Evolutionary conservation across 2,888 invertebrate genomes (phyloP).

Genomic region (Aquatica leii): DNA sequence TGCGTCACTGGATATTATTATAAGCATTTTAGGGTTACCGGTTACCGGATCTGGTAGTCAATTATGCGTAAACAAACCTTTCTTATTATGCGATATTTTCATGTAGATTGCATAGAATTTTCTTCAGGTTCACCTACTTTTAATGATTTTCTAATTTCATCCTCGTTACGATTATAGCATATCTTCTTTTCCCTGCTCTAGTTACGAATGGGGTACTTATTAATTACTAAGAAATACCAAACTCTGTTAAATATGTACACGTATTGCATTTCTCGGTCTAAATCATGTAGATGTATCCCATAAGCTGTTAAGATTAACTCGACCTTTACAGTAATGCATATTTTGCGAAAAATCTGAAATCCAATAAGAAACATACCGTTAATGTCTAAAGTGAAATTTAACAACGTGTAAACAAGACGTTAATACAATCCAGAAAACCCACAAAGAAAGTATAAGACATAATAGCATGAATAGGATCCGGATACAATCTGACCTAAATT

Average conservation of each 20-base stretch:
- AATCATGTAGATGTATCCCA: no score
- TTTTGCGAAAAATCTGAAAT: no score
- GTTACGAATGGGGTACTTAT: conserved; percentile 40
- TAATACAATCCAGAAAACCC: conserved; percentile 10
- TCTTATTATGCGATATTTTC: neutral
- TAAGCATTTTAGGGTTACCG: conserved; percentile 4
- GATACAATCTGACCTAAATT: conserved; percentile 53
- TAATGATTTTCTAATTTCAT: conserved; percentile 26
- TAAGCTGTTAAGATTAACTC: no score
- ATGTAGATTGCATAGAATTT: neutral
- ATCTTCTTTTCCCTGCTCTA: conserved; percentile 41
- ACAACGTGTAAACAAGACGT: conserved; percentile 11
- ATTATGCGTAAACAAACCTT: no score
- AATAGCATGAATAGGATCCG: conserved; percentile 47
- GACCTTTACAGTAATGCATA: no score
- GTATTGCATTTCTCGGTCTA: conserved; percentile 31
- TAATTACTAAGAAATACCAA: conserved; percentile 35
- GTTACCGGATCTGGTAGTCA: no score
- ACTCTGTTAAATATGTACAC: conserved; percentile 27
- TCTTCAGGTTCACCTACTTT: conserved; percentile 27
- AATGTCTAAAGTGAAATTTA: conserved; percentile 9
- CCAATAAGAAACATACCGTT: no score
- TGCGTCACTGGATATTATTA: conserved; percentile 31
- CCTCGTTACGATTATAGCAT: conserved; percentile 23
- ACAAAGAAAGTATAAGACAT: conserved; percentile 29